Evolutionary conservation across 2,888 invertebrate genomes (phyloP).

Genomic region (Eurois occulta): DNA sequence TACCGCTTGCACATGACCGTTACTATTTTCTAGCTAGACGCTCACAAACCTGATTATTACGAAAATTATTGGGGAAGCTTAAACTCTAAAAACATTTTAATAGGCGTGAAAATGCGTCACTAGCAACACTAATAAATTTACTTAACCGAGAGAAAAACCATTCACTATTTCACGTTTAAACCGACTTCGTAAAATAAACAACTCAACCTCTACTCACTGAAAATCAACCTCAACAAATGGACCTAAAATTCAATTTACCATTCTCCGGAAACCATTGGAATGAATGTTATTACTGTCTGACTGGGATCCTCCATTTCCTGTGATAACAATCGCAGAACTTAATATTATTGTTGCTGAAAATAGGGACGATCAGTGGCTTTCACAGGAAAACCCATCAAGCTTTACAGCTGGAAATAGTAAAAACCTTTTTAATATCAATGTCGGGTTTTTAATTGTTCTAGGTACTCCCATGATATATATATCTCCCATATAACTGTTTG

Average conservation of each 20-base stretch:
- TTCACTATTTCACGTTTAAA: background rate
- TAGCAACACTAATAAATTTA: background rate
- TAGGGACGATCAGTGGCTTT: background rate
- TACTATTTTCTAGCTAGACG: background rate
- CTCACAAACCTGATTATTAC: constrained; percentile 1
- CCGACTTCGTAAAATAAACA: constrained; percentile 23
- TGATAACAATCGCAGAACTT: constrained; percentile 32
- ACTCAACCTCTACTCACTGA: constrained; percentile 10
- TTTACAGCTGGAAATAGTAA: constrained; percentile 11
- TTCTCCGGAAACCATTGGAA: constrained; percentile 36
- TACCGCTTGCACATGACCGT: background rate
- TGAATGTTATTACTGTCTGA: constrained; percentile 31
- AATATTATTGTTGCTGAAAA: constrained; percentile 29
- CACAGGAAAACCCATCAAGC: background rate
- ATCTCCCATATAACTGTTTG: too few species aligned
- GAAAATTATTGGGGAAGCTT: background rate
- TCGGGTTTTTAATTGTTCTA: background rate
- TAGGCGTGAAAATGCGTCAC: background rate
- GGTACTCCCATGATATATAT: background rate
- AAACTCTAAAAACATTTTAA: background rate
- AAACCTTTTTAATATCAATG: constrained; percentile 13
- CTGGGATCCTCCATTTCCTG: constrained; percentile 35
- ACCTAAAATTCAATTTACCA: constrained; percentile 38
- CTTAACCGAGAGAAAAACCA: background rate
- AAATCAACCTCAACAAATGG: constrained; percentile 32